These are phyloP conservation scores for Nymphicus hollandicus DNA, from an alignment of 2,113 vertebrate genomes.

Conservation along the genomic window DNA sequence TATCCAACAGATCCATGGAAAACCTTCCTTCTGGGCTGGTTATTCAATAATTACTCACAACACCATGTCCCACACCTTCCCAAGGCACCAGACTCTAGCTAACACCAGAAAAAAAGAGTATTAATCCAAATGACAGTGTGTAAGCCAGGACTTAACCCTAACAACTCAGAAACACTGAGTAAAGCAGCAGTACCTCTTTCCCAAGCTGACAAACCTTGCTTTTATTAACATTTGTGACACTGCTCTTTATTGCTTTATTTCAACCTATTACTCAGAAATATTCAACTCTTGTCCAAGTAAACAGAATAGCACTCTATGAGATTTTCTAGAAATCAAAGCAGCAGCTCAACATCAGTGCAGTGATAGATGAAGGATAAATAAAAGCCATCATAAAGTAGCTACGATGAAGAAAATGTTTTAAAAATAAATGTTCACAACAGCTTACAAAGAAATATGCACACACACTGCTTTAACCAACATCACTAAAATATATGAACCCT, in stretches of 20 bases:
- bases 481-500: neutral
- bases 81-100: neutral
- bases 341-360: neutral
- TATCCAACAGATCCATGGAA: neutral
- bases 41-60: neutral
- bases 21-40: neutral
- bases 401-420: neutral
- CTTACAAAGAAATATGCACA: neutral
- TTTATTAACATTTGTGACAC: neutral
- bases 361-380: constrained; percentile 7
- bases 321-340: neutral
- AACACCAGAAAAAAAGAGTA: neutral
- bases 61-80: neutral
- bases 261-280: neutral
- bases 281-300: neutral
- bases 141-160: neutral
- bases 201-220: constrained; percentile 6
- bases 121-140: neutral
- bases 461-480: neutral
- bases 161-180: neutral
- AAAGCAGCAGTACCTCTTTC: neutral
- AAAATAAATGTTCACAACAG: neutral
- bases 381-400: neutral
- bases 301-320: constrained; percentile 25
- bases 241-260: constrained; percentile 6